Evolutionary conservation across 2,797 vertebrate species (phyloP), one percentile per base, ranked within the genome.

Genomic region (Chaenodraco wilsoni): DNA sequence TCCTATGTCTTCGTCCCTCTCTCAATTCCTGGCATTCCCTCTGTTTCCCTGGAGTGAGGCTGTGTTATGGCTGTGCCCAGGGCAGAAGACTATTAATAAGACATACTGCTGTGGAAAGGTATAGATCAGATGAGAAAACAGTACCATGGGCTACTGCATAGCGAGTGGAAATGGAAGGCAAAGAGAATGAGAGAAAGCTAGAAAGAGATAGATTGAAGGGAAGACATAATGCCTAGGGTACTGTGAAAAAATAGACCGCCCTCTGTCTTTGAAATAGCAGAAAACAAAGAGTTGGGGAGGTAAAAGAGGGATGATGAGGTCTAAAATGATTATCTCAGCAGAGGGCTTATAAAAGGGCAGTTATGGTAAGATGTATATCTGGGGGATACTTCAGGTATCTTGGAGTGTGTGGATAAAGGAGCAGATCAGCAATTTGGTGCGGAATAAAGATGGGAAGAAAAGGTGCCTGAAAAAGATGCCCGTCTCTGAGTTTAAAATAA

Each of bases 81-180:
- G 84, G 89, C 89, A 65, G 69, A 60, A 81, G 62, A 72, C 83
- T 82, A 84, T 91, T 90, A 90, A 90, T 89, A 85, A 91, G 85
- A 88, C 89, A 84, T 82, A 84, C 33, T 74, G 71, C 71, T 45
- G 52, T 59, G 82, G 72, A 83, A 87, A 83, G 82, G 79, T 83
- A 79, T 84, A 78, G 87, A 91, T 91, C 89, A 92, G 77, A 89
- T 79, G 41, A 60, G 83, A 49, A 89, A 91, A 82, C 84, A 73
- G 62, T 0, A 70, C 91, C 86, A 41, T 40, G 62, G 88, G 90
- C 89, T 59, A 77, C 84, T 69, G 78, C 81, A 76, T 74, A 72
- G 72, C 16, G n/a, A 75, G 79, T 52, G 65, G 79, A 84, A 68
- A 55, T 45, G 57, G 59, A 70, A 60, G 49, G 62, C 60, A 75